These are phyloP conservation scores for Numida meleagris DNA, from an alignment of 2,113 vertebrate species.

Conservation along the genomic window DNA sequence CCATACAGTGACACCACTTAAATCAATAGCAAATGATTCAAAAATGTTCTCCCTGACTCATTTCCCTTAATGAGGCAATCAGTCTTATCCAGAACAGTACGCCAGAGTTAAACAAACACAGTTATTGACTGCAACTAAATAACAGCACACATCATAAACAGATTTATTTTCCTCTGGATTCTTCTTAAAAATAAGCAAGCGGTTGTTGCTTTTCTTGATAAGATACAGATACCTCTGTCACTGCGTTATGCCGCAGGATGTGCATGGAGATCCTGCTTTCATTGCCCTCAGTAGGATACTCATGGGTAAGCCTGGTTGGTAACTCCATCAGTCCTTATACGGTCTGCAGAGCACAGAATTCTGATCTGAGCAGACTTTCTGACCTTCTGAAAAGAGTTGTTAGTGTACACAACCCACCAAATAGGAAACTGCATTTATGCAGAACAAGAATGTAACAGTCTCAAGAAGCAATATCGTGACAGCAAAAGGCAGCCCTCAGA, in stretches of 20 bases:
- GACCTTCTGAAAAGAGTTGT: background rate
- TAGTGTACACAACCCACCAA: background rate
- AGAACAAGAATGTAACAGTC: background rate
- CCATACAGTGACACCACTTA: background rate
- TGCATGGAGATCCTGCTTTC: background rate
- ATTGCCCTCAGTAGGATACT: background rate
- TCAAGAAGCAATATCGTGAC: constrained; percentile 6
- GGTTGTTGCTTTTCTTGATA: background rate
- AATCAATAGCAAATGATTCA: background rate
- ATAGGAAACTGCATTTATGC: background rate
- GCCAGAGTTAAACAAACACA: background rate
- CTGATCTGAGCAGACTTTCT: background rate
- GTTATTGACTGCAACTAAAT: background rate
- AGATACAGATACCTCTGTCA: background rate
- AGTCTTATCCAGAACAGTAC: background rate
- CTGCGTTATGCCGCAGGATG: background rate
- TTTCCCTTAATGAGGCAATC: constrained; percentile 19
- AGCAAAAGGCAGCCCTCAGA: background rate
- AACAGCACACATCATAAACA: background rate
- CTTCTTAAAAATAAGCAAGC: background rate
- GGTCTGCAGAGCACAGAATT: background rate
- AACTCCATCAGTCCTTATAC: background rate
- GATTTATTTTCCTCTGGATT: background rate
- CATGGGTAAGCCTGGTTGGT: background rate
- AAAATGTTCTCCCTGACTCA: background rate